A percentile compares a stretch with the other conserved stretches of the same genome.
These are phyloP conservation scores for Drepana arcuata DNA, from an alignment of 1,140 invertebrate genomes.

Conservation along the genomic window DNA sequence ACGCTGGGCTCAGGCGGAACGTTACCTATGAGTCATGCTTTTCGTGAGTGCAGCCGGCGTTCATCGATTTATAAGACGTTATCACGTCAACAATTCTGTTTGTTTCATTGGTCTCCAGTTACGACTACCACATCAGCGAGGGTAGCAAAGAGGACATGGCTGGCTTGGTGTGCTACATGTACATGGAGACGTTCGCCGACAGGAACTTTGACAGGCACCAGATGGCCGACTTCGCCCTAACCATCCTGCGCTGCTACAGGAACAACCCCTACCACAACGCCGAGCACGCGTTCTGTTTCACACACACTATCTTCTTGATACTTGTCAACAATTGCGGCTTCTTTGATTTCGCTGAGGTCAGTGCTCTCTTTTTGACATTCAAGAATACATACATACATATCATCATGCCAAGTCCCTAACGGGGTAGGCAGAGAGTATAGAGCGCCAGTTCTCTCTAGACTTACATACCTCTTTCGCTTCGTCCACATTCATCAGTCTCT, in stretches of 20 bases:
- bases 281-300: conserved; percentile 73
- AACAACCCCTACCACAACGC: conserved; percentile 74
- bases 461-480: too few relatives aligned
- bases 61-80: too few relatives aligned
- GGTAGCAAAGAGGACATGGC: conserved; percentile 60
- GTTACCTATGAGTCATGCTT: too few relatives aligned
- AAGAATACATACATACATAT: too few relatives aligned
- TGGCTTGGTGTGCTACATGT: conserved; percentile 66
- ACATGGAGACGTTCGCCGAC: conserved; percentile 52
- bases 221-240: conserved; percentile 60
- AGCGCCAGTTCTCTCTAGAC: too few relatives aligned
- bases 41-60: too few relatives aligned
- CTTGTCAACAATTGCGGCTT: conserved; percentile 56
- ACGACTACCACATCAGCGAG: conserved; percentile 68
- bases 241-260: conserved; percentile 65
- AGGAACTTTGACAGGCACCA: conserved; percentile 33
- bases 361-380: background rate
- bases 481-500: too few relatives aligned
- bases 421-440: too few relatives aligned
- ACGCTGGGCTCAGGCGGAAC: too few relatives aligned
- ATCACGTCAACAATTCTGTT: too few relatives aligned
- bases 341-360: conserved; percentile 69
- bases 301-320: conserved; percentile 74
- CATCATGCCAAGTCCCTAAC: too few relatives aligned
- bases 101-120: conserved; percentile 37